Percentiles rank a stretch among this genome's conserved stretches.
These are phyloP conservation scores for Malurus melanocephalus DNA, from an alignment of 2,113 vertebrate species.

Conservation along the genomic window DNA sequence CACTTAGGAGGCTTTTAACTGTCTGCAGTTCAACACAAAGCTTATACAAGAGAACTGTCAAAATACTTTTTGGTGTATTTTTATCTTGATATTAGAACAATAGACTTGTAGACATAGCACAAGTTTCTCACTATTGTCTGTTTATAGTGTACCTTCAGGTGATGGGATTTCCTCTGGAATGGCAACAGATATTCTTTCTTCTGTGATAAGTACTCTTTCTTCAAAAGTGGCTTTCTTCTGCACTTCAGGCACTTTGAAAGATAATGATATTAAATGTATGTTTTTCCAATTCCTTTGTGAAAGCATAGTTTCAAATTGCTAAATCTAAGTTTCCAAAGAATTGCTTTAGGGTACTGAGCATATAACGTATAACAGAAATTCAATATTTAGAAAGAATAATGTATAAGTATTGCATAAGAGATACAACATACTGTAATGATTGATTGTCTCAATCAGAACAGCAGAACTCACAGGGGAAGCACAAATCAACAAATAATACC, in stretches of 20 bases:
- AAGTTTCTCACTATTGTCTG: not conserved
- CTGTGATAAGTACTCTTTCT: constrained; percentile 68
- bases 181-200: constrained; percentile 70
- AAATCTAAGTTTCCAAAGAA: not conserved
- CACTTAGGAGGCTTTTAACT: not conserved
- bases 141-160: constrained; percentile 69
- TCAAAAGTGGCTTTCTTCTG: constrained; percentile 72
- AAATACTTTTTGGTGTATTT: not conserved
- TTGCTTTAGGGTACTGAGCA: not conserved
- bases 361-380: not conserved
- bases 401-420: not conserved
- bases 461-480: not conserved
- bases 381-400: not conserved
- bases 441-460: not conserved
- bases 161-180: constrained; percentile 67
- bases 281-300: not conserved
- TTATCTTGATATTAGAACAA: not conserved
- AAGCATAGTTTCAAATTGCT: not conserved
- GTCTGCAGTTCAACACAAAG: not conserved
- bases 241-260: constrained; percentile 72
- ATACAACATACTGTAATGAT: not conserved
- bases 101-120: not conserved
- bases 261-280: constrained; percentile 35
- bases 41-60: not conserved
- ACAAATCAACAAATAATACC: not conserved